Conservation (phyloP, 2,888 invertebrate species). For the Melinaea marsaeus region DNA sequence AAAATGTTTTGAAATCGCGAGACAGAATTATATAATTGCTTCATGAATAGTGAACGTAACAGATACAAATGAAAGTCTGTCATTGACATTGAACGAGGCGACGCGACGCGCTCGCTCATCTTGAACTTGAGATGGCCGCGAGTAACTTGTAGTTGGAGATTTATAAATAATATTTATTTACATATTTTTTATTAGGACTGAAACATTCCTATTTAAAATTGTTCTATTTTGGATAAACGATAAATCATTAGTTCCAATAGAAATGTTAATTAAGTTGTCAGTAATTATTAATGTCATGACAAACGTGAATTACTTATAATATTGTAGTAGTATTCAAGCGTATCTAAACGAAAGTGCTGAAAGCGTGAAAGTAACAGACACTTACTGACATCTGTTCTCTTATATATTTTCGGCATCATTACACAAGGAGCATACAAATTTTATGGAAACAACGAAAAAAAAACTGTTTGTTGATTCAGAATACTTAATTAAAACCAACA, state of each 20-base stretch:
- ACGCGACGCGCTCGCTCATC: constrained; percentile 53
- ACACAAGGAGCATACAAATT: constrained; percentile 50
- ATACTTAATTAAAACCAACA: constrained; percentile 57
- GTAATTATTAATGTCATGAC: constrained; percentile 31
- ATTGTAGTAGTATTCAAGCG: constrained; percentile 30
- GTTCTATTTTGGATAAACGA: too few species aligned
- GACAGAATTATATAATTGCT: constrained; percentile 16
- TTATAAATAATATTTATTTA: too few species aligned
- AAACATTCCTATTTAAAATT: too few species aligned
- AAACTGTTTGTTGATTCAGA: constrained; percentile 61
- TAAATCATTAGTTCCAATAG: too few species aligned
- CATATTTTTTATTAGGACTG: too few species aligned
- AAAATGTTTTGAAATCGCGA: not conserved
- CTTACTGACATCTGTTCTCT: constrained; percentile 48
- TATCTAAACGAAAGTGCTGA: constrained; percentile 46
- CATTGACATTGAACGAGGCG: constrained; percentile 62
- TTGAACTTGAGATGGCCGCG: constrained; percentile 65
- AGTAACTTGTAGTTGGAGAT: constrained; percentile 47
- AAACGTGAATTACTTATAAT: constrained; percentile 28
- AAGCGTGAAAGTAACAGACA: constrained; percentile 47
- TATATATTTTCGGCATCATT: constrained; percentile 48
- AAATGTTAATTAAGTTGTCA: too few species aligned
- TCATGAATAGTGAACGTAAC: constrained; percentile 33
- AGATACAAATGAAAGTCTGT: constrained; percentile 57
- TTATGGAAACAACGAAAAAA: constrained; percentile 65